Conservation (phyloP, 1,140 invertebrate species). For the Drosophila hydei region DNA sequence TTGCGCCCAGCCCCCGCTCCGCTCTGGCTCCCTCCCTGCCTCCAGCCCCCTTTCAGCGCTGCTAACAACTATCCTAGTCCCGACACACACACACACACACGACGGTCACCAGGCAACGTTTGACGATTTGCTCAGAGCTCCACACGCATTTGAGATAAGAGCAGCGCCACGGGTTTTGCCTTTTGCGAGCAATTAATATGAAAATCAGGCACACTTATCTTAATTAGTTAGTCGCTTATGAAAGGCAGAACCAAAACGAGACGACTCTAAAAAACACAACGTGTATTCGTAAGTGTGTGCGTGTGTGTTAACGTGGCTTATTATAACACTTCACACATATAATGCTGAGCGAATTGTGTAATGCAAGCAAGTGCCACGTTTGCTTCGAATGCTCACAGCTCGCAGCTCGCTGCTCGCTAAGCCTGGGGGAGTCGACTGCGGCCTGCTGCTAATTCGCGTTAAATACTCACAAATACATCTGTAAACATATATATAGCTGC, state of each 20-base stretch:
- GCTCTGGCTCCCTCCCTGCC: background rate
- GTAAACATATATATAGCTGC: conserved; percentile 12
- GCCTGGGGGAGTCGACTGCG: conserved; percentile 23
- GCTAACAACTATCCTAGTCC: conserved; percentile 8
- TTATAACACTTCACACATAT: conserved; percentile 54
- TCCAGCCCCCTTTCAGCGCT: background rate
- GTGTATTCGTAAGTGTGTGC: conserved; percentile 15
- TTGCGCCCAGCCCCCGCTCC: conserved; percentile 16
- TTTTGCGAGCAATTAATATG: conserved; percentile 78
- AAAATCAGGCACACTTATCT: conserved; percentile 83
- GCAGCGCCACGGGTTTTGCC: conserved; percentile 55
- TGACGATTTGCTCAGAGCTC: conserved; percentile 64
- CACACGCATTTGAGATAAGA: conserved; percentile 74
- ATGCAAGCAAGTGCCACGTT: conserved; percentile 48
- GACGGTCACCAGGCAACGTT: conserved; percentile 50
- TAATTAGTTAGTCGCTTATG: conserved; percentile 77
- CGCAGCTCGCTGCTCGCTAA: conserved; percentile 7
- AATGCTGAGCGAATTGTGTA: conserved; percentile 49
- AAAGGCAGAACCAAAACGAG: conserved; percentile 48
- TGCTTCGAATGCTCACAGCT: conserved; percentile 22
- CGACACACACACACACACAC: background rate
- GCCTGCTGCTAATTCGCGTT: conserved; percentile 41
- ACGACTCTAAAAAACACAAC: conserved; percentile 3
- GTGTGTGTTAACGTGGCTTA: conserved; percentile 46
- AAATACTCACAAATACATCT: conserved; percentile 31